Conservation (phyloP, 2,888 invertebrate genomes). For the Iphiclides podalirius region DNA sequence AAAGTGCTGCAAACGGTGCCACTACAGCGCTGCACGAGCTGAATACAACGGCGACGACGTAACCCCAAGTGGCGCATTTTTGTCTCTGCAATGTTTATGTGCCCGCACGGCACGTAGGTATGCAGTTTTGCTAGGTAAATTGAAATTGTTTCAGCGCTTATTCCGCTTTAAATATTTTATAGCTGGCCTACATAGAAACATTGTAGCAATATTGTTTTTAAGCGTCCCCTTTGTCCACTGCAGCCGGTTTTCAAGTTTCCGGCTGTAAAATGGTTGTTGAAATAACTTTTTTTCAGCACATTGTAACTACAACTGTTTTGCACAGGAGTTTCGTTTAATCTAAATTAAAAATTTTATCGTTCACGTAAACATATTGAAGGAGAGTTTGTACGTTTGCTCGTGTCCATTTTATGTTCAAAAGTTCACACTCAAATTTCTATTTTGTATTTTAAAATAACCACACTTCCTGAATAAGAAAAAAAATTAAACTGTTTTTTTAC, state of each 20-base stretch:
- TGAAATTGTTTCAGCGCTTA: constrained; percentile 34
- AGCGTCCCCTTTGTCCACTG: background rate
- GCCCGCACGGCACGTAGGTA: constrained; percentile 29
- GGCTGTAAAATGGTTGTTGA: background rate
- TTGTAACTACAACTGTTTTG: background rate
- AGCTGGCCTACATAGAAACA: constrained; percentile 2
- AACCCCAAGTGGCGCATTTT: constrained; percentile 39
- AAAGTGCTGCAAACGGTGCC: constrained; percentile 14
- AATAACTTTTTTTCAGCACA: background rate
- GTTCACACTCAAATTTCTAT: too few relatives aligned
- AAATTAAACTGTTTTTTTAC: too few relatives aligned
- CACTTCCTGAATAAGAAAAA: too few relatives aligned
- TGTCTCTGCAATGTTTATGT: constrained; percentile 33
- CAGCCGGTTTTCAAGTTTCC: background rate
- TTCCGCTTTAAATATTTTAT: constrained; percentile 32
- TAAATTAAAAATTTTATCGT: too few relatives aligned
- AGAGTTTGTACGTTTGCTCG: too few relatives aligned
- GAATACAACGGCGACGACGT: constrained; percentile 19
- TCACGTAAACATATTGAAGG: too few relatives aligned
- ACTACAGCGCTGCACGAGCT: constrained; percentile 8
- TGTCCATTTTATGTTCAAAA: too few relatives aligned
- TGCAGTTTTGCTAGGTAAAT: constrained; percentile 30
- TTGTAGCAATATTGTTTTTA: constrained; percentile 7
- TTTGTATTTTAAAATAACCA: too few relatives aligned
- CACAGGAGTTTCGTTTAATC: background rate